phyloP scores from a whole-genome alignment of 1,140 invertebrate genomes.

The Hypothenemus hampei region DNA sequence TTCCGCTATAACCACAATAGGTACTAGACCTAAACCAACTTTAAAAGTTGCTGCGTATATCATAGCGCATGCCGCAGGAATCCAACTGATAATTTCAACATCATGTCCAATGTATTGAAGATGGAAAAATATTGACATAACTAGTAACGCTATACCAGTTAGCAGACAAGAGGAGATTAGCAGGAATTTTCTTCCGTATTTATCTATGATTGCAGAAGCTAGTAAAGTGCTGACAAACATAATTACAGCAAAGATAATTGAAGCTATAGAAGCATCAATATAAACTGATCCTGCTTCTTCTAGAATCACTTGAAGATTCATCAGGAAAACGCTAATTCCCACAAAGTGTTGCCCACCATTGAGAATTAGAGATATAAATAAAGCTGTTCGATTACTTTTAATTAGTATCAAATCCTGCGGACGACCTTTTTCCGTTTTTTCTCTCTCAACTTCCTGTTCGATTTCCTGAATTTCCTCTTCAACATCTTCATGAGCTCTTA shows the following conservation, averaged over 20 bases:
- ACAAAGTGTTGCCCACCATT: constrained; percentile 34
- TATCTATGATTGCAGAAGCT: constrained; percentile 42
- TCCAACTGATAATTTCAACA: constrained; percentile 21
- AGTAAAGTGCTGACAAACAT: constrained; percentile 36
- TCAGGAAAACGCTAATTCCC: constrained; percentile 32
- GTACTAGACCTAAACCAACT: constrained; percentile 50
- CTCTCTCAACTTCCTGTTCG: constrained; percentile 28
- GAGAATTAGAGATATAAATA: constrained; percentile 31
- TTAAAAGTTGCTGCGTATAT: constrained; percentile 31
- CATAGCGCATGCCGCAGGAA: constrained; percentile 27
- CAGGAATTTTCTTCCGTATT: constrained; percentile 46
- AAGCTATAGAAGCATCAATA: constrained; percentile 21
- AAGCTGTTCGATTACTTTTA: constrained; percentile 31
- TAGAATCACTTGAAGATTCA: constrained; percentile 35
- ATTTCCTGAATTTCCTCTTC: constrained; percentile 38
- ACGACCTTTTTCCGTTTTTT: constrained; percentile 29
- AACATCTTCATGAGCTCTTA: constrained; percentile 48
- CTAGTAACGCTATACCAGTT: constrained; percentile 16
- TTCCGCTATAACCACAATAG: constrained; percentile 64
- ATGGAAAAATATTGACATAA: constrained; percentile 32
- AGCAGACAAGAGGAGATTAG: constrained; percentile 36
- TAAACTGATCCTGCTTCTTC: constrained; percentile 25
- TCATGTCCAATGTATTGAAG: constrained; percentile 15
- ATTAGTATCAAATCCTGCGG: constrained; percentile 29
- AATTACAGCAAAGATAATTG: constrained; percentile 32